Percentiles rank a stretch among this genome's conserved stretches.
These are phyloP conservation scores for Conus ventricosus DNA, from an alignment of 1,140 invertebrate genomes.

Conservation along the genomic window DNA sequence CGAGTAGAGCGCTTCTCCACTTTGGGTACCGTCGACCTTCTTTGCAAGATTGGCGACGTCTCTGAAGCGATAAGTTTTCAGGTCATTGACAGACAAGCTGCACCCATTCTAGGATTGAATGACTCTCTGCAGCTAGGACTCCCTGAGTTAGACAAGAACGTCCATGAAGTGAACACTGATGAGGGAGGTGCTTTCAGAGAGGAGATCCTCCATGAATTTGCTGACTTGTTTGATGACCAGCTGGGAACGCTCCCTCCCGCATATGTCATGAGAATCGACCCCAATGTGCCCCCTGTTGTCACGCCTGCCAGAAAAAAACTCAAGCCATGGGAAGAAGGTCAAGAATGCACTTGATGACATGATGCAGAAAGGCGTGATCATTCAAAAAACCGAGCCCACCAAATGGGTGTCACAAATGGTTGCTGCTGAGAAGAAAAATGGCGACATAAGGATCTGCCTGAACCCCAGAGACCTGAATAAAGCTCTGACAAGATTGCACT, in stretches of 20 bases:
- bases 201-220: conserved; percentile 37
- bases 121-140: too few relatives aligned
- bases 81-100: too few relatives aligned
- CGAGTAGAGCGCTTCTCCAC: background rate
- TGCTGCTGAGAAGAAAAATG: conserved; percentile 73
- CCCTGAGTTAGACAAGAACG: background rate
- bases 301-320: conserved; percentile 53
- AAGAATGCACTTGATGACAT: conserved; percentile 45
- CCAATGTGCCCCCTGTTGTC: conserved; percentile 46
- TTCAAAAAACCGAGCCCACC: conserved; percentile 65
- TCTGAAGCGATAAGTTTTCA: background rate
- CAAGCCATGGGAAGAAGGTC: conserved; percentile 37
- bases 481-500: conserved; percentile 41
- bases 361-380: conserved; percentile 43
- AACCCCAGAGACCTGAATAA: conserved; percentile 44
- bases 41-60: too few relatives aligned
- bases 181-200: background rate
- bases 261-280: conserved; percentile 59
- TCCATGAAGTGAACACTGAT: background rate
- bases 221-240: conserved; percentile 46
- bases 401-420: conserved; percentile 76
- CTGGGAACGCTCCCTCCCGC: conserved; percentile 34
- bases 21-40: too few relatives aligned
- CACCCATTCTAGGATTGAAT: too few relatives aligned
- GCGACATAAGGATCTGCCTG: conserved; percentile 45